phyloP scores from a whole-genome alignment of 1,140 invertebrate genomes.

The Nephila pilipes region DNA sequence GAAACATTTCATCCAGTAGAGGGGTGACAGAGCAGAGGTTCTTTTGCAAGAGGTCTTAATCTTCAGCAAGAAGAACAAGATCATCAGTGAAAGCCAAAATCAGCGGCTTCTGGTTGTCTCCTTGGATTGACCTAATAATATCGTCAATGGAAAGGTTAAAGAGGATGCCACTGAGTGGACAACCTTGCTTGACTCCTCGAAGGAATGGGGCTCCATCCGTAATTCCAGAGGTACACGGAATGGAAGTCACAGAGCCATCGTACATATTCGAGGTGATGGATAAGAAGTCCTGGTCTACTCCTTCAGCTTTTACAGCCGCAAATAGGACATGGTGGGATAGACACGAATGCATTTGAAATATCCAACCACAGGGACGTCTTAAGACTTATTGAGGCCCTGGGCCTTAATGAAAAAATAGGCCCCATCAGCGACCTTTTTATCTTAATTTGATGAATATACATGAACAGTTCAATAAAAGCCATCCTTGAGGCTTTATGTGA shows the following conservation, averaged over 20 bases:
- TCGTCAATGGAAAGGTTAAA: background rate
- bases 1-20: too few relatives aligned
- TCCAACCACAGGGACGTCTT: too few relatives aligned
- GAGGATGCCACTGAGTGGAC: background rate
- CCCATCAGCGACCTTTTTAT: too few relatives aligned
- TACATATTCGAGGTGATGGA: background rate
- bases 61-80: background rate
- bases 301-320: background rate
- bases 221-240: background rate
- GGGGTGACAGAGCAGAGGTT: too few relatives aligned
- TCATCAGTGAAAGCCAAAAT: background rate
- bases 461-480: too few relatives aligned
- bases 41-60: too few relatives aligned
- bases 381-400: too few relatives aligned
- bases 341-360: background rate
- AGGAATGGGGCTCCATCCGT: background rate
- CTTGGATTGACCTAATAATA: background rate
- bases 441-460: too few relatives aligned
- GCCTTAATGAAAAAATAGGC: too few relatives aligned
- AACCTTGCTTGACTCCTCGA: background rate
- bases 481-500: too few relatives aligned
- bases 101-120: accelerated
- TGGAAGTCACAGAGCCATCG: background rate
- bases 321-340: background rate
- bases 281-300: background rate